Conservation (phyloP, 1,140 invertebrate species). For the Homalodisca vitripennis region DNA sequence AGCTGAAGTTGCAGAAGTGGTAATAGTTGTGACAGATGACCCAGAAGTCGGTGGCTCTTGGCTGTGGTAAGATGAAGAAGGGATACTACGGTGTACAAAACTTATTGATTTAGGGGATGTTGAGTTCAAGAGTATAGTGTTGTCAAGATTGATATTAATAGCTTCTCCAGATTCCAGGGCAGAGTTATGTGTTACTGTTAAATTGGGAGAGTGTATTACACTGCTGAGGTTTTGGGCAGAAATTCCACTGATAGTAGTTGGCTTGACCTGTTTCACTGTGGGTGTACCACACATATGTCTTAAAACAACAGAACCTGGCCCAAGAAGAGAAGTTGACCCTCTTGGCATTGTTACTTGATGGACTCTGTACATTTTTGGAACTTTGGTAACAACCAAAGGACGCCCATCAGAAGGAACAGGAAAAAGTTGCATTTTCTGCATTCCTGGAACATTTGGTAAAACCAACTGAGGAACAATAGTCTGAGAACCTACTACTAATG, state of each 20-base stretch:
- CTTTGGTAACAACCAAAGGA: slow-evolving; percentile 41
- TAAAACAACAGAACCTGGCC: slow-evolving; percentile 39
- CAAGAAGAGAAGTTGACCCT: slow-evolving; percentile 37
- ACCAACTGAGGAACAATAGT: slow-evolving; percentile 39
- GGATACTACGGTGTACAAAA: slow-evolving; percentile 35
- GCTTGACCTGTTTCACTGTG: slow-evolving; percentile 42
- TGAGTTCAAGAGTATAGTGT: slow-evolving; percentile 38
- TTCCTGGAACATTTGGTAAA: slow-evolving; percentile 34
- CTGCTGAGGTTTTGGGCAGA: slow-evolving; percentile 37
- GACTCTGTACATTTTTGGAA: slow-evolving; percentile 43
- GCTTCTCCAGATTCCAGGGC: slow-evolving; percentile 32
- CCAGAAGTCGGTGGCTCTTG: not conserved
- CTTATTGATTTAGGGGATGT: slow-evolving; percentile 33
- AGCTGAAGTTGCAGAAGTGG: not conserved
- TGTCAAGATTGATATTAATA: slow-evolving; percentile 37
- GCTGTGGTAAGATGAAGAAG: slow-evolving; percentile 15
- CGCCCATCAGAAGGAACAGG: slow-evolving; percentile 40
- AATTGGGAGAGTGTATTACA: slow-evolving; percentile 38
- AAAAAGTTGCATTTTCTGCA: slow-evolving; percentile 41
- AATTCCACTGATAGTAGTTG: slow-evolving; percentile 35
- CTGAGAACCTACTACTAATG: slow-evolving; percentile 40
- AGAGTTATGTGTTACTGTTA: slow-evolving; percentile 35
- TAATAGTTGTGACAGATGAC: not conserved
- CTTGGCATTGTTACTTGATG: slow-evolving; percentile 41
- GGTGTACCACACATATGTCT: slow-evolving; percentile 41